Evolutionary conservation across 2,113 vertebrate species (phyloP).

Genomic region (Scolopax mira): DNA sequence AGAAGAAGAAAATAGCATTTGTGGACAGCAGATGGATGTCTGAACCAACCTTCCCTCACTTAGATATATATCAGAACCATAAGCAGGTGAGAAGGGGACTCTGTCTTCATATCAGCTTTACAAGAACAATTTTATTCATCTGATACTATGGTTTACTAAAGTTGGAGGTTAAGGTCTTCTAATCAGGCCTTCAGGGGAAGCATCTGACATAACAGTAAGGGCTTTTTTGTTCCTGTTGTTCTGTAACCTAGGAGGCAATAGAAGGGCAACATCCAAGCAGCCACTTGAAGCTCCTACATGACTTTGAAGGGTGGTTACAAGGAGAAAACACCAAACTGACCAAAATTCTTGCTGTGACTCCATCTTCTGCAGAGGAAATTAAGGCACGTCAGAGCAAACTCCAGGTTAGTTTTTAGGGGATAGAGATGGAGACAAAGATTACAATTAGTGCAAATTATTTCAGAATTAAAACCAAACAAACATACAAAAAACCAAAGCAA

Average conservation of each 20-base stretch:
- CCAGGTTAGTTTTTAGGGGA: slow-evolving; percentile 74
- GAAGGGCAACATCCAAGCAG: not conserved
- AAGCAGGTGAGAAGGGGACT: slow-evolving; percentile 32
- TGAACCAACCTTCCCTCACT: not conserved
- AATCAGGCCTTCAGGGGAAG: not conserved
- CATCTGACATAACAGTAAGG: not conserved
- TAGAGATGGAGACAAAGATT: not conserved
- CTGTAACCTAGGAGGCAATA: not conserved
- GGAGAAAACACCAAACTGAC: slow-evolving; percentile 77
- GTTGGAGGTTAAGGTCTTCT: not conserved
- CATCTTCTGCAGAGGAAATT: slow-evolving; percentile 53
- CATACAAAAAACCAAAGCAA: not conserved
- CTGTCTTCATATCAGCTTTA: not conserved
- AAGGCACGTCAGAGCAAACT: slow-evolving; percentile 67
- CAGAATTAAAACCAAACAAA: not conserved
- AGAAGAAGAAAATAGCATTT: not conserved
- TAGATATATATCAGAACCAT: not conserved
- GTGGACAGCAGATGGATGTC: not conserved
- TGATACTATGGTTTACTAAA: not conserved
- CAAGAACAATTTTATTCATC: not conserved
- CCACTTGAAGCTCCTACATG: slow-evolving; percentile 21
- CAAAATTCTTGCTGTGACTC: slow-evolving; percentile 50
- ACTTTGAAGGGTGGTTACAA: slow-evolving; percentile 85
- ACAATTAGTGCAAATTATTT: not conserved
- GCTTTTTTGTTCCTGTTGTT: not conserved